Conservation (phyloP, 1,140 invertebrate genomes). For the Apis dorsata region DNA sequence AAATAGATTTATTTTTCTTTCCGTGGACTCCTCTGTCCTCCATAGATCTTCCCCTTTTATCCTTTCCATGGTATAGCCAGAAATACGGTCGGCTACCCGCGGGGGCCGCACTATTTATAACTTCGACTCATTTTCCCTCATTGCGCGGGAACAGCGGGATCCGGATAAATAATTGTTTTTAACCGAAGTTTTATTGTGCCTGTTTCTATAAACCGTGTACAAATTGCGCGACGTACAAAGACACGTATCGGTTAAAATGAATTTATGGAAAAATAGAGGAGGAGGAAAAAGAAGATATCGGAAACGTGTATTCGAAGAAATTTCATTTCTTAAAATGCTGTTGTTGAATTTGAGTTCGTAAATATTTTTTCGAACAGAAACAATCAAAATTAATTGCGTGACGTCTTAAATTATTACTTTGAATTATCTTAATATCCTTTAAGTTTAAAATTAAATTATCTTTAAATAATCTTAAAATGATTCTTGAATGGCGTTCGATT, state of each 20-base stretch:
- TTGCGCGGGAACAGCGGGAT: conserved; percentile 57
- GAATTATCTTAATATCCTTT: neutral
- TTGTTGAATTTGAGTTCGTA: too few relatives aligned
- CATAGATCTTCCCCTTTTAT: conserved; percentile 64
- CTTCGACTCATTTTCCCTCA: conserved; percentile 67
- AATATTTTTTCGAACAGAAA: too few relatives aligned
- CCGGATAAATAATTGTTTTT: conserved; percentile 67
- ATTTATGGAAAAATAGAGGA: conserved; percentile 6
- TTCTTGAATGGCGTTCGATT: too few relatives aligned
- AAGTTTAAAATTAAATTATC: too few relatives aligned
- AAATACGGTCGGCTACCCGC: conserved; percentile 55
- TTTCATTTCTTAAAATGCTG: too few relatives aligned
- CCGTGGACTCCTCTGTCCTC: conserved; percentile 35
- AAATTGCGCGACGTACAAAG: conserved; percentile 32
- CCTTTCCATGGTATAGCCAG: conserved; percentile 42
- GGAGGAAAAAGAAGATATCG: neutral
- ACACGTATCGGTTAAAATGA: conserved; percentile 17
- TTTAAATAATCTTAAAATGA: too few relatives aligned
- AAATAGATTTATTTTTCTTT: conserved; percentile 66
- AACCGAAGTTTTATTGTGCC: conserved; percentile 60
- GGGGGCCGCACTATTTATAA: conserved; percentile 60
- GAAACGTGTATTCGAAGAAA: neutral
- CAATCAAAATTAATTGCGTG: too few relatives aligned
- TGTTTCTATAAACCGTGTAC: conserved; percentile 23
- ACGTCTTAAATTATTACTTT: neutral